These are phyloP conservation scores for Peromyscus eremicus DNA, from an alignment of 2,797 vertebrate species.

Conservation along the genomic window DNA sequence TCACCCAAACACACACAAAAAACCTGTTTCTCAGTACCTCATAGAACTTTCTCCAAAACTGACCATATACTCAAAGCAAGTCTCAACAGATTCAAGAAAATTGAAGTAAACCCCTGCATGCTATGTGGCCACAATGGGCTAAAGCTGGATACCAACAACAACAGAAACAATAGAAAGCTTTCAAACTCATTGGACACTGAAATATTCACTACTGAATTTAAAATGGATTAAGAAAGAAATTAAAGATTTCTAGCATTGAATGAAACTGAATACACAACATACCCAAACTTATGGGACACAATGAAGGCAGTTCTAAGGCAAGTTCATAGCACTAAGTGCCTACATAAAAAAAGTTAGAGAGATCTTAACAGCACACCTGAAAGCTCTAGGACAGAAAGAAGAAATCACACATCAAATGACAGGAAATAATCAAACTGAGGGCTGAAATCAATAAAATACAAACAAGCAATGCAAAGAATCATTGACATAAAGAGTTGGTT, in stretches of 20 bases:
- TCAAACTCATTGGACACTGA: background rate
- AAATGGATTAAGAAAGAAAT: background rate
- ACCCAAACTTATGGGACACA: background rate
- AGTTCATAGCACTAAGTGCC: background rate
- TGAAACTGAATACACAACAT: background rate
- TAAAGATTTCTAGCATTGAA: background rate
- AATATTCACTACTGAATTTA: background rate
- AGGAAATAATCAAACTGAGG: too few species aligned
- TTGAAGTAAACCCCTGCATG: background rate
- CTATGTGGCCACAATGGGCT: background rate
- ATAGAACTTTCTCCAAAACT: background rate
- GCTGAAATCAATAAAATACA: too few species aligned
- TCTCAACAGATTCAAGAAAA: background rate
- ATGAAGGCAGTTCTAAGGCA: background rate
- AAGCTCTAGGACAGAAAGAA: background rate
- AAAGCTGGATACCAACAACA: background rate
- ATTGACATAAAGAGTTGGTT: too few species aligned
- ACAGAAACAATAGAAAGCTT: background rate
- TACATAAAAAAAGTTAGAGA: background rate
- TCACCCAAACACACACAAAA: background rate
- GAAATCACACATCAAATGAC: background rate
- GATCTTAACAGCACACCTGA: background rate
- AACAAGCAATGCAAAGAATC: too few species aligned
- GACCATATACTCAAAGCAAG: background rate
- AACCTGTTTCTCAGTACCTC: background rate